Percentiles rank a stretch among this genome's conserved stretches.
Evolutionary conservation across 2,797 vertebrate genomes (phyloP).

Genomic region (Cuniculus paca): DNA sequence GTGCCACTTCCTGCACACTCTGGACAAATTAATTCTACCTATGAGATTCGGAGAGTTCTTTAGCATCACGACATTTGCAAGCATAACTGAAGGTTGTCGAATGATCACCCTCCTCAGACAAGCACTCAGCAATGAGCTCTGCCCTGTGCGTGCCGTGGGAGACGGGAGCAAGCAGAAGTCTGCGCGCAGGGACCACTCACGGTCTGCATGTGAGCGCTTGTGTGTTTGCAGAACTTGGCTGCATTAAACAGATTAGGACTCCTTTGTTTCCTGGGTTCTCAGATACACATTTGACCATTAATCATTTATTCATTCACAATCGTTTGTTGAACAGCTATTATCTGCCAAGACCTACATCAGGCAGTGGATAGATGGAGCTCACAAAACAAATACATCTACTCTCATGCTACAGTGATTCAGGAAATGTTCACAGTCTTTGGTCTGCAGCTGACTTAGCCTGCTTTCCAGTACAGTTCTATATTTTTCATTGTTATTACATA

Average conservation of each 20-base stretch:
- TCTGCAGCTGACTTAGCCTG: neutral
- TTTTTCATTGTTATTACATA: neutral
- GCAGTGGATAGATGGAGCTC: neutral
- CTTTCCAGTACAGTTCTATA: neutral
- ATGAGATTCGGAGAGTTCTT: slow-evolving; percentile 19
- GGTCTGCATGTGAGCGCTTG: accelerated
- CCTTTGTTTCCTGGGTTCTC: neutral
- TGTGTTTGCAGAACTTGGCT: neutral
- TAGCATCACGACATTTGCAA: neutral
- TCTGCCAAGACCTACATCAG: neutral
- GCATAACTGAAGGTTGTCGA: neutral
- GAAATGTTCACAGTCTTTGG: neutral
- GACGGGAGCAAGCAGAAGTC: neutral
- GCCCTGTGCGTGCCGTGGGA: neutral
- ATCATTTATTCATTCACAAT: neutral
- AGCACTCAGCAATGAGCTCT: neutral
- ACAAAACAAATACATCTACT: neutral
- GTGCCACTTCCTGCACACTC: neutral
- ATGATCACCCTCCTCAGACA: neutral
- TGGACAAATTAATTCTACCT: neutral
- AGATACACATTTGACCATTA: neutral
- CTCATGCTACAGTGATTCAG: neutral
- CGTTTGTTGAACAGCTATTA: neutral
- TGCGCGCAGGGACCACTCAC: neutral
- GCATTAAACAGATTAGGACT: neutral